Base-by-base conservation (phyloP, 2,113 vertebrate genomes). In the Halcyon senegalensis region DNA sequence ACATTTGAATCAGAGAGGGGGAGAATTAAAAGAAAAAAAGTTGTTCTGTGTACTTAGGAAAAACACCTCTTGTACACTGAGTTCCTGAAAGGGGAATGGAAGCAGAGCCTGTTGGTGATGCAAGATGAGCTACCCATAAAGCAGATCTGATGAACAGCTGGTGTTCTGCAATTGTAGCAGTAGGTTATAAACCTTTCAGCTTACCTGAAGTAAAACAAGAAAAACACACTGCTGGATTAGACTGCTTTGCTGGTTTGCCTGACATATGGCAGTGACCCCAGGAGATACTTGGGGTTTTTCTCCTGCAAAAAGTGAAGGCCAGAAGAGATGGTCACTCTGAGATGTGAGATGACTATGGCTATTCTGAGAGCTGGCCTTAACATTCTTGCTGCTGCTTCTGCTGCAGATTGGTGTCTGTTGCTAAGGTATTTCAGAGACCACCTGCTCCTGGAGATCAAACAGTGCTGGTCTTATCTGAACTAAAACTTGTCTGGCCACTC, bases 151-250 rank as follows among this genome's bases (percentile, higher is more conserved):
- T 14, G 64, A 93, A 58, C 50, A 81, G 84, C 80, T 96, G 93
- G 58, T 1, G 1, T 84, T 93, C 90, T 93, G 92, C 55, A 72
- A 1, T 50, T 94, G 60, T 27, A 56, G 78, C 93, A 69, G 66
- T 46, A 76, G 27, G 53, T 84, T 95, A 69, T 81, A 93, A 97
- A 91, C 83, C 76, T 96, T 96, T 90, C 77, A 24, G 9, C 35
- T 89, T 95, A 70, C 91, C 92, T 93, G 41, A 60, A 56, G 33
- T 67, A 48, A 96, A 97, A 79, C 87, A 91, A 85, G 96, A 89
- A 95, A 96, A 97, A 94, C 93, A 96, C 91, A 28, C 90, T 93
- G 91, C 78, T 93, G 79, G 76, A 70, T 79, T 39, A 76, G 43
- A 60, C 59, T 84, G 50, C 86, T 92, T 93, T 7, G 8, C 83